Base-by-base conservation (phyloP, 2,888 invertebrate species). In the Zootermopsis nevadensis region DNA sequence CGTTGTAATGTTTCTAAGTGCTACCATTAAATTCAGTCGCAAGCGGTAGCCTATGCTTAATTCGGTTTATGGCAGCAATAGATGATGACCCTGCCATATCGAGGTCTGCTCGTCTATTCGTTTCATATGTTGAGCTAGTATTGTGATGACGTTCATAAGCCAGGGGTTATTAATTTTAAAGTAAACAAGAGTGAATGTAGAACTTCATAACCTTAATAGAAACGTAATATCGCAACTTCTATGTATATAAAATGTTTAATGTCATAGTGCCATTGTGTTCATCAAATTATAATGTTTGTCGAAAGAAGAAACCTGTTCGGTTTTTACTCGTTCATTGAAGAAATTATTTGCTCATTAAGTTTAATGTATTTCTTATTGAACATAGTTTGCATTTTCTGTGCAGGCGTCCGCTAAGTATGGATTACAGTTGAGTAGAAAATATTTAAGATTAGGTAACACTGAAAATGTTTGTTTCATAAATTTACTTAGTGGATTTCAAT, bases 141-240 rank as follows among this genome's bases (percentile, higher is more conserved):
- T 60, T 60, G 60, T 27, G 27, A 1, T 27, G 27, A 6, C 27
- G 60, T 60, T 27, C 60, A 60, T 60, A 48, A 19, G 3, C 27
- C 76, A 77, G 27, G 55, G 55, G 31, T 53, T 35, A 79, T 79
- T 66, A 79, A 79, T 79, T 79, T 79, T 55, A 79, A 79, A 66
- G 66, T 79, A 79, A 66, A 79, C 79, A 66, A 66, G 30, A 33
- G 7, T 35, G 79, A 1, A 31, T 48, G 1, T 30, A 33, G 69
- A 30, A 69, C 69, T 69, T 33, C 69, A 24, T 35, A 74, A 74
- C 38, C 35, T 33, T 33, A 0, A 2, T 69, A 69, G 48, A 27
- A 27, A 60, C 6, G 60, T 15, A 27, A 60, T n/a, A 12, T 53
- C 60, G 7, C 60, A 6, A 60, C 27, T n/a, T n/a, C 8, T 15